Base-by-base conservation (phyloP, 2,113 vertebrate genomes). In the Entelurus aequoreus region DNA sequence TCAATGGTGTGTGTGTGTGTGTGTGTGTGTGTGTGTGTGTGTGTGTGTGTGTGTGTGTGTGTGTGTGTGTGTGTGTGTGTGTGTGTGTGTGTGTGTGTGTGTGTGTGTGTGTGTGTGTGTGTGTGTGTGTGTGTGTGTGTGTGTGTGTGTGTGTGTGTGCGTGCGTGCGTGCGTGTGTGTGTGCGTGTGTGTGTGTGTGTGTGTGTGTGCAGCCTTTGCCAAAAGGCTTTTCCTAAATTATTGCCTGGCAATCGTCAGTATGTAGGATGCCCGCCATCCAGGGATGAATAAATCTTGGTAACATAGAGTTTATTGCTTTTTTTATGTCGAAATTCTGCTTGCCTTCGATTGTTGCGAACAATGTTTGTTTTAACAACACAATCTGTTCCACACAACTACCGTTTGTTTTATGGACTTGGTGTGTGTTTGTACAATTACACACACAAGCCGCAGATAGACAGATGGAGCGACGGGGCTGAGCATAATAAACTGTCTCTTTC, bases 331-430 rank as follows among this genome's bases (percentile, higher is more conserved):
- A 85, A 87, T 86, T 83, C 80, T 80, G 80, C 81, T 85, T 74
- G 78, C 75, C 70, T 79, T 74, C 64, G 71, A 84, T 75, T 75
- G 82, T 78, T 83, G 87, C 85, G 83, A 90, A 87, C 87, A 87
- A 82, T 81, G 80, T 85, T 88, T 84, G 72, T 71, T 87, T 87
- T 88, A 89, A 86, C 83, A 88, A 78, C 82, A 84, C 89, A 89
- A 88, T 90, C 84, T 89, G 88, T 86, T 87, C 76, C 77, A 82
- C 85, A 86, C 81, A 70, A 87, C 77, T 71, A 79, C 78, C 82
- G 79, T 85, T 90, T 86, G 82, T 88, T 90, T 90, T 89, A 90
- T 88, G 80, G 87, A 87, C 85, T 82, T 72, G 77, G 78, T 83
- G 78, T 59, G 47, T 77, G 81, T 84, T 72, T 68, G 74, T 12